Evolutionary conservation across 1,140 invertebrate genomes (phyloP).

Genomic region (Anthonomus grandis): DNA sequence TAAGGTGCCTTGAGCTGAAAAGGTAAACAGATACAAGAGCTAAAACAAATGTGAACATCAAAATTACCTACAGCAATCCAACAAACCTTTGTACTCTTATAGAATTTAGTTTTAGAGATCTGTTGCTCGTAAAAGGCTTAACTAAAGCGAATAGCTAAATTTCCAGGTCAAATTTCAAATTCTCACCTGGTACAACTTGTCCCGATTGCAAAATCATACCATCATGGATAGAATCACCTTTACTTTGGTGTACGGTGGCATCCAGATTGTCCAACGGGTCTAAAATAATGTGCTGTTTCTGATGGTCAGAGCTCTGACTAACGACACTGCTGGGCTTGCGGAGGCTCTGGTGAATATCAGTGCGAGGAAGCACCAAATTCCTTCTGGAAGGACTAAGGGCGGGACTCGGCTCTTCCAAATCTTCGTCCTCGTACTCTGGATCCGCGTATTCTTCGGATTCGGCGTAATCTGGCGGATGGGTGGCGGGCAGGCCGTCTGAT

Average conservation of each 20-base stretch:
- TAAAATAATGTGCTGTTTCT: slow-evolving; percentile 54
- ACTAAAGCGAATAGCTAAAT: no score
- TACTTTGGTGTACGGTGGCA: slow-evolving; percentile 53
- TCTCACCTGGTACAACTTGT: slow-evolving; percentile 56
- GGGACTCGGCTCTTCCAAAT: slow-evolving; percentile 42
- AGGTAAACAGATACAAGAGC: no score
- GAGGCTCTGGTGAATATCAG: not conserved
- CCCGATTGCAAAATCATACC: slow-evolving; percentile 60
- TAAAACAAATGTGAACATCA: no score
- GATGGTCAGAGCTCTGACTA: slow-evolving; percentile 32
- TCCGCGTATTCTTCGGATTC: slow-evolving; percentile 53
- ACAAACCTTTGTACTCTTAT: no score
- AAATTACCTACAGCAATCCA: no score
- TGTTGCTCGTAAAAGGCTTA: no score
- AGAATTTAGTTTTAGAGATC: no score
- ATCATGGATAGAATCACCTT: slow-evolving; percentile 46
- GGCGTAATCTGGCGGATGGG: not conserved
- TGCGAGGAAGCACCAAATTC: slow-evolving; percentile 3
- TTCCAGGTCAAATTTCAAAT: no score
- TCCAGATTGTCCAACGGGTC: slow-evolving; percentile 54
- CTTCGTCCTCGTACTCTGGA: slow-evolving; percentile 48
- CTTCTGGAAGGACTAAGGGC: slow-evolving; percentile 12
- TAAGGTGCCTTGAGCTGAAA: no score
- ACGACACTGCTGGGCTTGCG: slow-evolving; percentile 2
- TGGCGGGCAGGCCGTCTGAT: not conserved